Percentiles rank a stretch among this genome's conserved stretches.
phyloP scores from a whole-genome alignment of 2,888 invertebrate species.

The Lottia scabra region DNA sequence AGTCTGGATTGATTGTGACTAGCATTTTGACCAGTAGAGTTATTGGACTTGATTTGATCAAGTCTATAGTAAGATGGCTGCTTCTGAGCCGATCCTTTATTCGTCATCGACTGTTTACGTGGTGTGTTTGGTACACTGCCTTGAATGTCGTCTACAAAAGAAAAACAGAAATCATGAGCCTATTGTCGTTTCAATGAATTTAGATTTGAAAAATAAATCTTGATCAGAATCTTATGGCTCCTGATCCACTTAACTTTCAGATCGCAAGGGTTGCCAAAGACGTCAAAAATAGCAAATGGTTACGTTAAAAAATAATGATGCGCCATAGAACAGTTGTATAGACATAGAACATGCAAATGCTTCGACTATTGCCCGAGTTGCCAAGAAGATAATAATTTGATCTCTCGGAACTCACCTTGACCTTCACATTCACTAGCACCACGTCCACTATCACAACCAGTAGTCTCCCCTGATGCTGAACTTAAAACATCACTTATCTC shows the following conservation, averaged over 20 bases:
- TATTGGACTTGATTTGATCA: not conserved
- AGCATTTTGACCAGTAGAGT: not conserved
- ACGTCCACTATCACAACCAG: not conserved
- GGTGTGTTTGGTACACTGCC: not conserved
- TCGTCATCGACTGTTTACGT: not conserved
- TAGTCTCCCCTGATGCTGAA: not conserved
- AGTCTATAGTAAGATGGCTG: not conserved
- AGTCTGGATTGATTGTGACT: not conserved
- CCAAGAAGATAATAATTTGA: too few relatives aligned
- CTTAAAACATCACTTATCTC: not conserved
- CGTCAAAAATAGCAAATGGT: too few relatives aligned
- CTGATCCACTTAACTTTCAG: too few relatives aligned
- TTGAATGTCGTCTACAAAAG: not conserved
- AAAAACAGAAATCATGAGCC: not conserved
- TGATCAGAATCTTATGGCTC: too few relatives aligned
- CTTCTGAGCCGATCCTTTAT: not conserved
- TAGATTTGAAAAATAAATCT: too few relatives aligned
- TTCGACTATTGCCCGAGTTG: too few relatives aligned
- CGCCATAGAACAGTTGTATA: too few relatives aligned
- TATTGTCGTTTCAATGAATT: too few relatives aligned
- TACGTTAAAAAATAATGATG: too few relatives aligned
- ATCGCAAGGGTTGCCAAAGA: too few relatives aligned
- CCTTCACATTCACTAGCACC: constrained; percentile 2
- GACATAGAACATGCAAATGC: too few relatives aligned
- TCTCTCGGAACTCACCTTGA: not conserved